These are phyloP conservation scores for Nesoenas mayeri DNA, from an alignment of 2,113 vertebrate species.

Conservation along the genomic window DNA sequence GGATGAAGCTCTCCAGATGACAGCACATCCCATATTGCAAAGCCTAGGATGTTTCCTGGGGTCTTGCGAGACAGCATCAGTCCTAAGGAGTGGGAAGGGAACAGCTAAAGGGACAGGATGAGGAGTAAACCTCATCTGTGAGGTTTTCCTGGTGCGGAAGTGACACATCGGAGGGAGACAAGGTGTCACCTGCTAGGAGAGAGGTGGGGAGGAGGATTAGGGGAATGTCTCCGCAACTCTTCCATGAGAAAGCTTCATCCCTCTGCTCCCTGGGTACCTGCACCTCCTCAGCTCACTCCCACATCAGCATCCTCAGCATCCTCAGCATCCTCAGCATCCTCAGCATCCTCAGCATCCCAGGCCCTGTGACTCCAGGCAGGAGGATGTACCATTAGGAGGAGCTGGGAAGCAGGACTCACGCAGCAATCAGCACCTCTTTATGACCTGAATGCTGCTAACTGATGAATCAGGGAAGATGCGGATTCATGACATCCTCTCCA, in stretches of 20 bases:
- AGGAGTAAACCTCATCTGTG: background rate
- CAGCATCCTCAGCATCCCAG: background rate
- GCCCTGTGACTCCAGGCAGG: constrained; percentile 1
- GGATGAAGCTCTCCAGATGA: background rate
- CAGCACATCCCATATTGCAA: background rate
- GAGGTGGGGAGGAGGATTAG: background rate
- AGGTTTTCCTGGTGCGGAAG: background rate
- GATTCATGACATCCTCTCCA: background rate
- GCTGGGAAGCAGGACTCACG: constrained; percentile 2
- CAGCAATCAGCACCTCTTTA: background rate
- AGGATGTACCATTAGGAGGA: background rate
- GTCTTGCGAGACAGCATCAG: background rate
- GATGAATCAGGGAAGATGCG: constrained; percentile 43
- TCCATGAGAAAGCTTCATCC: background rate
- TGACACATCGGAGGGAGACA: fast-evolving
- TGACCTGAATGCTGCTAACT: background rate
- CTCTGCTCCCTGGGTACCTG: background rate
- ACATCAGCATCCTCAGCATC: background rate
- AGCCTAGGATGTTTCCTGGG: background rate
- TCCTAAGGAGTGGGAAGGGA: background rate
- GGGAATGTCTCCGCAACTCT: background rate
- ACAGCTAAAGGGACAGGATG: background rate
- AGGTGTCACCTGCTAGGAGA: background rate
- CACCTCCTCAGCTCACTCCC: background rate
- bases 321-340: background rate